Percentiles rank a stretch among this genome's conserved stretches.
Conservation (phyloP, 2,113 vertebrate species). For the Asarcornis scutulata region DNA sequence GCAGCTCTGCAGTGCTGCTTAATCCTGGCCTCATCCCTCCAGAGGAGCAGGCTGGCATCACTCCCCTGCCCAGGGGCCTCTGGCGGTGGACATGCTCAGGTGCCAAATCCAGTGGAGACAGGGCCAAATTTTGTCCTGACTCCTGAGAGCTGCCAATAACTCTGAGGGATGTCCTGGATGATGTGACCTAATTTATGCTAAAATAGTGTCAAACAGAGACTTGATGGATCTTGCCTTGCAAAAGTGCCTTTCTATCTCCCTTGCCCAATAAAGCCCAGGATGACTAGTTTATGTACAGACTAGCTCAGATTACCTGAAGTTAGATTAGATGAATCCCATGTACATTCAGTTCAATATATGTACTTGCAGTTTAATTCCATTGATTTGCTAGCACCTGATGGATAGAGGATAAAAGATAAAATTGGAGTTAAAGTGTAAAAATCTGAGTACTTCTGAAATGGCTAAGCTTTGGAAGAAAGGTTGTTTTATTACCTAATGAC, state of each 20-base stretch:
- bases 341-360: background rate
- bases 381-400: background rate
- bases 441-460: background rate
- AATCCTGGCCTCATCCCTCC: no score
- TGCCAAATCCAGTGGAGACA: no score
- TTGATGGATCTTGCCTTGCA: background rate
- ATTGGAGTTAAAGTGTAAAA: background rate
- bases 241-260: background rate
- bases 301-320: background rate
- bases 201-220: background rate
- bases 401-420: background rate
- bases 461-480: background rate
- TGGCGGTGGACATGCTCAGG: no score
- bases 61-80: no score
- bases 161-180: no score
- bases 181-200: background rate
- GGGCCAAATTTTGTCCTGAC: no score
- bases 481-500: background rate
- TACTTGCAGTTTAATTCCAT: background rate
- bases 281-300: background rate
- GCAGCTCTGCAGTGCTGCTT: no score
- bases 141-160: no score
- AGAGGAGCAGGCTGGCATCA: no score
- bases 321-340: background rate
- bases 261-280: background rate